Conservation (phyloP, 2,888 invertebrate species). For the Monoplex corrugatus region DNA sequence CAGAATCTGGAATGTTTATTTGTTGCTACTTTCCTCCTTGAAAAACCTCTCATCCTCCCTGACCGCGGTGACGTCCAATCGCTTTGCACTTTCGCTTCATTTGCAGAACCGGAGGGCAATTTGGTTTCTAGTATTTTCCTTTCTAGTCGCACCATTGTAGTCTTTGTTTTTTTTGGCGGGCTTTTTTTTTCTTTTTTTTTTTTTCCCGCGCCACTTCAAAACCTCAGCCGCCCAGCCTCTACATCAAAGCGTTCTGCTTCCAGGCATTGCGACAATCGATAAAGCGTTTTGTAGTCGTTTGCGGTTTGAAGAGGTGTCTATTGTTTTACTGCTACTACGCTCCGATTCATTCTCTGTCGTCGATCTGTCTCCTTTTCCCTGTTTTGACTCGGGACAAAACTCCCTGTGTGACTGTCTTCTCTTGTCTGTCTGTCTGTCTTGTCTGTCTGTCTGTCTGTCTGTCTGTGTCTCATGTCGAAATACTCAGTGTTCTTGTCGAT, state of each 20-base stretch:
- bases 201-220: background rate
- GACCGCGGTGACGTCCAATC: background rate
- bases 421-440: too few species aligned
- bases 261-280: background rate
- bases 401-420: too few species aligned
- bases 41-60: background rate
- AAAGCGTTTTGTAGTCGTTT: background rate
- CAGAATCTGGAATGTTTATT: too few species aligned
- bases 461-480: too few species aligned
- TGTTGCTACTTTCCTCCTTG: background rate
- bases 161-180: background rate
- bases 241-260: background rate
- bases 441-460: too few species aligned
- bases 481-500: too few species aligned
- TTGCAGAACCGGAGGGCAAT: background rate
- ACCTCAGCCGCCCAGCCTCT: background rate
- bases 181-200: too few species aligned
- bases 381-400: too few species aligned
- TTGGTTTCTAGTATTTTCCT: background rate
- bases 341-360: too few species aligned
- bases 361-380: too few species aligned
- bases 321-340: background rate
- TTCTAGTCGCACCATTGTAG: background rate
- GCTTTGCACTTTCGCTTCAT: background rate
- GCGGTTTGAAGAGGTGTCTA: background rate